Percentiles rank a stretch among this genome's conserved stretches.
Evolutionary conservation across 2,888 invertebrate species (phyloP).

Genomic region (Eumerus sabulonum): DNA sequence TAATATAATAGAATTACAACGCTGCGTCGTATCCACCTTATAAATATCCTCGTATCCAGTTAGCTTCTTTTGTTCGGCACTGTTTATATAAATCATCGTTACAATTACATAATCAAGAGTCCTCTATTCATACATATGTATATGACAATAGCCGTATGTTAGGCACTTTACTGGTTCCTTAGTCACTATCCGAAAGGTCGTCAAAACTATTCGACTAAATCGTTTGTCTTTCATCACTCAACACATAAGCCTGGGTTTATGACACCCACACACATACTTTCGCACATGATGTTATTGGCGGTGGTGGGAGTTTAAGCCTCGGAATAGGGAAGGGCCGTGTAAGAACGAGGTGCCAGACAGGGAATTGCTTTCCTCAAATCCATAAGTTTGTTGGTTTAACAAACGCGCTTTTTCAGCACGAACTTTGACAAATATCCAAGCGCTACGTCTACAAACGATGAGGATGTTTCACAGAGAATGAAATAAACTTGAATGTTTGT

Average conservation of each 20-base stretch:
- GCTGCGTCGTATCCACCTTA: no score
- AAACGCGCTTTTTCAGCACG: constrained; percentile 60
- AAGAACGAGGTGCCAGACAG: constrained; percentile 48
- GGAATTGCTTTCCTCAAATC: constrained; percentile 55
- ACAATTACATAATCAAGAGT: constrained; percentile 61
- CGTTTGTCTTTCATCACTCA: constrained; percentile 60
- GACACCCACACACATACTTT: not conserved
- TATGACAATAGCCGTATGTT: constrained; percentile 10
- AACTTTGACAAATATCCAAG: constrained; percentile 52
- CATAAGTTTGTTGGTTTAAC: constrained; percentile 66
- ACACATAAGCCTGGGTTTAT: constrained; percentile 38
- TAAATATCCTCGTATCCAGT: no score
- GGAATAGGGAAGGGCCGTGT: no score
- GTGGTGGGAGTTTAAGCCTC: not conserved
- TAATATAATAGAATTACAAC: no score
- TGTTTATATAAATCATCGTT: constrained; percentile 60
- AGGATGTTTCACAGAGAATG: no score
- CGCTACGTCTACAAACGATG: constrained; percentile 9
- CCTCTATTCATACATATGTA: constrained; percentile 31
- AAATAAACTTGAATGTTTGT: no score
- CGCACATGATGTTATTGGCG: not conserved
- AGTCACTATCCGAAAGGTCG: constrained; percentile 21
- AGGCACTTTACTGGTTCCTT: not conserved
- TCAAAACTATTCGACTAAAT: constrained; percentile 50
- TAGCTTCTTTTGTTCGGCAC: constrained; percentile 1